Conservation (phyloP, 2,113 vertebrate genomes). For the Tympanuchus pallidicinctus region DNA sequence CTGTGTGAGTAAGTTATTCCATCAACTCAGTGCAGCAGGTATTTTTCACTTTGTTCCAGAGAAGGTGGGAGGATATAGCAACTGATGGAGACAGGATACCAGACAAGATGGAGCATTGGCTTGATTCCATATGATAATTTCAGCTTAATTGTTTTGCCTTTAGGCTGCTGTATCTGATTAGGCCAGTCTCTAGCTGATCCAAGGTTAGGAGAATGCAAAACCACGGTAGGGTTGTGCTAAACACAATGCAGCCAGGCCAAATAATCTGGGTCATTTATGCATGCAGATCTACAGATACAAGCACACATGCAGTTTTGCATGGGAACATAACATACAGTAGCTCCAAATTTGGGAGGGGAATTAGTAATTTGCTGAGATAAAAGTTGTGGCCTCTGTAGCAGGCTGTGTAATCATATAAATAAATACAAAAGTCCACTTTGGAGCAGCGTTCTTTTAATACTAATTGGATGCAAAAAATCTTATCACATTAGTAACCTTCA, state of each 20-base stretch:
- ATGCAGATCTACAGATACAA: constrained; percentile 29
- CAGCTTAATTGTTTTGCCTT: constrained; percentile 66
- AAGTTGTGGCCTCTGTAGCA: constrained; percentile 31
- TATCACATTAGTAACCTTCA: constrained; percentile 73
- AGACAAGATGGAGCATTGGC: constrained; percentile 58
- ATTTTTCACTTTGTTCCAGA: constrained; percentile 51
- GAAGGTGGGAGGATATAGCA: constrained; percentile 53
- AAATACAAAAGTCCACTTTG: constrained; percentile 65
- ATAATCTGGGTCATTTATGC: constrained; percentile 32
- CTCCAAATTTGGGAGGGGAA: constrained; percentile 11
- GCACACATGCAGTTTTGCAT: neutral
- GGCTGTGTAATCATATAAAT: constrained; percentile 49
- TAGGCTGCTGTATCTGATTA: constrained; percentile 66
- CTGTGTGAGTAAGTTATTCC: neutral
- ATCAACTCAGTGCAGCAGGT: neutral
- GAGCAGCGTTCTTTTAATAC: constrained; percentile 55
- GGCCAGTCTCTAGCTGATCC: constrained; percentile 36
- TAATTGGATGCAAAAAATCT: constrained; percentile 74
- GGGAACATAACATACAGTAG: neutral
- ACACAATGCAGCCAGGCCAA: constrained; percentile 24
- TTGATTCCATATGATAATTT: constrained; percentile 65
- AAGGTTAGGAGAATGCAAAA: constrained; percentile 59
- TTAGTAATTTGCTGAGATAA: constrained; percentile 57
- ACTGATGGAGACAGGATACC: constrained; percentile 54
- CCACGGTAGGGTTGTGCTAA: constrained; percentile 41